phyloP scores from a whole-genome alignment of 2,113 vertebrate species.

The Lycaon pictus region DNA sequence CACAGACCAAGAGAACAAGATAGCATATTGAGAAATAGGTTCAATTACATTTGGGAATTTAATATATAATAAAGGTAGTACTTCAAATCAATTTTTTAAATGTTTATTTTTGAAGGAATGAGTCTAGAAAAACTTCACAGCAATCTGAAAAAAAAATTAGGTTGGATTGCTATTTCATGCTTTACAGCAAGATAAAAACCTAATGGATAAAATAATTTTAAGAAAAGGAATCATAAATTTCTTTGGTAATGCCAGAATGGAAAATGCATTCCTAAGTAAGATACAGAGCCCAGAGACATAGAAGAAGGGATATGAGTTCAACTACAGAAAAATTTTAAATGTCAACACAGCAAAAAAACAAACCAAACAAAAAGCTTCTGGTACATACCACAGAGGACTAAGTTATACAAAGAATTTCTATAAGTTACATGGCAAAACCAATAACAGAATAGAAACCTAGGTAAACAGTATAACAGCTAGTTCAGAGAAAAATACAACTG shows the following conservation, averaged over 20 bases:
- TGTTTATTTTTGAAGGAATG: conserved; percentile 6
- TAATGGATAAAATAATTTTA: not conserved
- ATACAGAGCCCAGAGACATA: not conserved
- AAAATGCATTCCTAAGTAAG: not conserved
- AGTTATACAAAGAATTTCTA: not conserved
- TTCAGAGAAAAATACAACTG: conserved; percentile 30
- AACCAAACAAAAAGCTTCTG: not conserved
- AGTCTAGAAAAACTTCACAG: not conserved
- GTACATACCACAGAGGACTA: not conserved
- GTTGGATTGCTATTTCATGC: not conserved
- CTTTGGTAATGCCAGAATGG: not conserved
- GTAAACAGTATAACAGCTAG: not conserved
- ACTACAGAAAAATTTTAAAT: not conserved
- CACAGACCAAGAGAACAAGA: not conserved
- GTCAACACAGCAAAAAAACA: not conserved
- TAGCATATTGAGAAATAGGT: not conserved
- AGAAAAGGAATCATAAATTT: conserved; percentile 19
- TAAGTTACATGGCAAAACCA: conserved; percentile 8
- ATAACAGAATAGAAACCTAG: not conserved
- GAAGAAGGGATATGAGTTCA: not conserved
- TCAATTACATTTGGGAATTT: not conserved
- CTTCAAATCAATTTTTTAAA: conserved; percentile 9
- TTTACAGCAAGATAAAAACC: not conserved
- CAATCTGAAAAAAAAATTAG: not conserved
- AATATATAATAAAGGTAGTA: not conserved